Conservation (phyloP, 2,797 vertebrate species). For the Brotula barbata region DNA sequence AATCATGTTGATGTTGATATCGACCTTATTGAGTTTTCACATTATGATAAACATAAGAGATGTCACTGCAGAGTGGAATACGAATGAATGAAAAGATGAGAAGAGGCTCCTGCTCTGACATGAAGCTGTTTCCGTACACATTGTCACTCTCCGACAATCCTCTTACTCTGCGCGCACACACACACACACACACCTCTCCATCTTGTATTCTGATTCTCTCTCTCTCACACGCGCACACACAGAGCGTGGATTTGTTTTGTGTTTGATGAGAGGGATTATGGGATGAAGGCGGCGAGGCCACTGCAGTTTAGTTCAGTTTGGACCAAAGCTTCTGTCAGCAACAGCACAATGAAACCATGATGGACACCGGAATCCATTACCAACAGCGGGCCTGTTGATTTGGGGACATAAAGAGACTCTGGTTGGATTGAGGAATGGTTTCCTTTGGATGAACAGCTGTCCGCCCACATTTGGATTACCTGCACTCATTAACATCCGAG, state of each 20-base stretch:
- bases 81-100: conserved; percentile 1
- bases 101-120: conserved; percentile 21
- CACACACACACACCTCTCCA: conserved; percentile 26
- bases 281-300: conserved; percentile 74
- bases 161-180: conserved; percentile 60
- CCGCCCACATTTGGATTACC: conserved; percentile 21
- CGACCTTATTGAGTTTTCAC: neutral
- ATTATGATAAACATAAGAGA: neutral
- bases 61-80: conserved; percentile 16
- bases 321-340: conserved; percentile 68
- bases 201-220: no score
- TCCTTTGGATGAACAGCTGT: conserved; percentile 40
- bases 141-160: conserved; percentile 67
- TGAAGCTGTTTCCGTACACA: conserved; percentile 32
- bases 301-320: conserved; percentile 72
- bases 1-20: no score
- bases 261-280: conserved; percentile 82
- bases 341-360: conserved; percentile 66
- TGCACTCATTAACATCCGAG: conserved; percentile 11
- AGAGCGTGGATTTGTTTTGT: conserved; percentile 79
- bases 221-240: conserved; percentile 45
- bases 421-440: conserved; percentile 52
- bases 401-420: conserved; percentile 34
- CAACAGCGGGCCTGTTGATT: conserved; percentile 10
- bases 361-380: conserved; percentile 51